Evolutionary conservation across 2,797 vertebrate species (phyloP), one percentile per base, ranked within the genome.

Genomic region (Mormyrops boulengeri): DNA sequence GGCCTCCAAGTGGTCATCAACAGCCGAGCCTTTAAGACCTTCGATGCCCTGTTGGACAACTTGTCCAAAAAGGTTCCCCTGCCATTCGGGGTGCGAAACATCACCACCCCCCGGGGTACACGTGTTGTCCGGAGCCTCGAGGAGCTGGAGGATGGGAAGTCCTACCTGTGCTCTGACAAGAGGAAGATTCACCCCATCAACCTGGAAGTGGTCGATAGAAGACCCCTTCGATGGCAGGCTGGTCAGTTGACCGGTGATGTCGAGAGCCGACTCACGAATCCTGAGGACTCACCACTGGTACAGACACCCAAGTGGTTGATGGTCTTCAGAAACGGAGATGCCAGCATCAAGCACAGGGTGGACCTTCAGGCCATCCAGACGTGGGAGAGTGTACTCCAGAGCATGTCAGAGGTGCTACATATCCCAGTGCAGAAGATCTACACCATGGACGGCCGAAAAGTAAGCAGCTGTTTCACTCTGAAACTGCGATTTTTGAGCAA

Each of bases 71-170:
- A 97, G 93, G 97, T 99, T 89, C 98, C 98, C 2, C 93, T 99
- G 88, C 97, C 98, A 3, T 99, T 99, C 82, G 98, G 98, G 50
- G 98, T 99, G 82, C 95, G 98, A 91, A 99, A 97, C 93, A 98
- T 99, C 92, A 97, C 97, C 87, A 99, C 98, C 0, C 98, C 99
- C 0, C 96, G 93, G 4, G 98, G 98, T 22, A 96, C 93, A 84
- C 97, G 97, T 90, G 92, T 93, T 57, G 92, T 99, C 85, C 97
- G 91, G 44, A 94, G 92, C 89, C 91, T 99, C 90, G 97, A 98
- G 52, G 97, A 99, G 49, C 95, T 99, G 41, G 95, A 96, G 87
- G 97, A 99, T n/a, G 98, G 98, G 0, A 96, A 97, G 73, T 96
- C 97, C 11, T 99, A 99, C 30, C 95, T 99, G 91, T 99, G 99